A percentile compares a stretch with the other conserved stretches of the same genome.
Conservation (phyloP, 2,113 vertebrate genomes). For the Petromus typicus region DNA sequence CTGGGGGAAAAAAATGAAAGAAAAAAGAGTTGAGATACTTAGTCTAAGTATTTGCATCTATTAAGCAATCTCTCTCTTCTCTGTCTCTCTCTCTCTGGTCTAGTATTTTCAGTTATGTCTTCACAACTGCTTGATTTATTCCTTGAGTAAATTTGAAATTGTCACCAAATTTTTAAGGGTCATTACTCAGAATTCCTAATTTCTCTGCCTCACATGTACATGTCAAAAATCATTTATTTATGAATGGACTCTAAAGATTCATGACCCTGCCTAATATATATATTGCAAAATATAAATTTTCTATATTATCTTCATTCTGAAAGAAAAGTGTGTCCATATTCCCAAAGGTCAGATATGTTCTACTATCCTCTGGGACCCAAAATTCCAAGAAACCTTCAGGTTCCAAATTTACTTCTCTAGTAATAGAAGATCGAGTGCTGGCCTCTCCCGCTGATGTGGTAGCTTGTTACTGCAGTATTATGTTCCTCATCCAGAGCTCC, state of each 20-base stretch:
- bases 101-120: slow-evolving; percentile 21
- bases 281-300: slow-evolving; percentile 54
- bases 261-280: neutral
- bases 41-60: neutral
- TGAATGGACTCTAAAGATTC: slow-evolving; percentile 14
- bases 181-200: slow-evolving; percentile 44
- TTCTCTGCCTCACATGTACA: neutral
- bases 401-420: slow-evolving; percentile 69
- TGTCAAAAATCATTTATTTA: slow-evolving; percentile 22
- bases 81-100: neutral
- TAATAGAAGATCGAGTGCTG: slow-evolving; percentile 67
- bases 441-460: slow-evolving; percentile 59
- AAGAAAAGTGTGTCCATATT: slow-evolving; percentile 6
- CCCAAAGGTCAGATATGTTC: neutral
- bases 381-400: slow-evolving; percentile 54
- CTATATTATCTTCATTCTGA: neutral
- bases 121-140: slow-evolving; percentile 21
- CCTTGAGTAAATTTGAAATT: neutral
- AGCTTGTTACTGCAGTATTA: slow-evolving; percentile 53
- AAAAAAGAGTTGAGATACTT: neutral
- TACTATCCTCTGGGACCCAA: slow-evolving; percentile 20
- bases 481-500: neutral
- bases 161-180: slow-evolving; percentile 13
- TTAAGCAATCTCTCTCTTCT: neutral
- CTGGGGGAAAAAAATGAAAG: neutral